Conservation (phyloP, 1,140 invertebrate species). For the Hyles vespertilio region DNA sequence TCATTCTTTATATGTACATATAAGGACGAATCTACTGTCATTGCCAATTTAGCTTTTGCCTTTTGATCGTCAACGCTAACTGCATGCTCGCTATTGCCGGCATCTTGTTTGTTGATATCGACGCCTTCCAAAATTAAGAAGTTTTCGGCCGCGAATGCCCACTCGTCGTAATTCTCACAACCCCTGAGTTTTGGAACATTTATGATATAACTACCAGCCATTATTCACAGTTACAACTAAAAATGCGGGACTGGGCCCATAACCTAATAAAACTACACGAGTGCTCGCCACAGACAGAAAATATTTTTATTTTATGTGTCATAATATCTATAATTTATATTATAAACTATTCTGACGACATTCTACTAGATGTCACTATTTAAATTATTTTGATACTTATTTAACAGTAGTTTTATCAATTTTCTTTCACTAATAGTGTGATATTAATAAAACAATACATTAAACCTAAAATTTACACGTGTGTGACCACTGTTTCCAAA, state of each 20-base stretch:
- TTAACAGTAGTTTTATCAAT: too few species aligned
- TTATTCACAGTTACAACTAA: neutral
- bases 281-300: too few species aligned
- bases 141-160: conserved; percentile 15
- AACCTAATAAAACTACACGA: too few species aligned
- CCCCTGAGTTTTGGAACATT: conserved; percentile 13
- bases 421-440: too few species aligned
- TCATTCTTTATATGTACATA: conserved; percentile 17
- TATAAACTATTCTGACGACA: too few species aligned
- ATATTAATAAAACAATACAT: too few species aligned
- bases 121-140: conserved; percentile 23
- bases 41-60: conserved; percentile 18
- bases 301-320: too few species aligned
- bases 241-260: neutral
- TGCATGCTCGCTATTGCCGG: conserved; percentile 1
- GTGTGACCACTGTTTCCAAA: too few species aligned
- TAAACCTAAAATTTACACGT: too few species aligned
- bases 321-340: too few species aligned
- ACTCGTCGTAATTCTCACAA: neutral
- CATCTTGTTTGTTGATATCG: conserved; percentile 14
- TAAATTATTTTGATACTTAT: too few species aligned
- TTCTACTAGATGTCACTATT: too few species aligned
- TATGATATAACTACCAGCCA: neutral
- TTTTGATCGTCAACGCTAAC: conserved; percentile 9
- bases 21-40: conserved; percentile 17